phyloP scores from a whole-genome alignment of 2,888 invertebrate genomes.

The Macrosiphum euphorbiae region DNA sequence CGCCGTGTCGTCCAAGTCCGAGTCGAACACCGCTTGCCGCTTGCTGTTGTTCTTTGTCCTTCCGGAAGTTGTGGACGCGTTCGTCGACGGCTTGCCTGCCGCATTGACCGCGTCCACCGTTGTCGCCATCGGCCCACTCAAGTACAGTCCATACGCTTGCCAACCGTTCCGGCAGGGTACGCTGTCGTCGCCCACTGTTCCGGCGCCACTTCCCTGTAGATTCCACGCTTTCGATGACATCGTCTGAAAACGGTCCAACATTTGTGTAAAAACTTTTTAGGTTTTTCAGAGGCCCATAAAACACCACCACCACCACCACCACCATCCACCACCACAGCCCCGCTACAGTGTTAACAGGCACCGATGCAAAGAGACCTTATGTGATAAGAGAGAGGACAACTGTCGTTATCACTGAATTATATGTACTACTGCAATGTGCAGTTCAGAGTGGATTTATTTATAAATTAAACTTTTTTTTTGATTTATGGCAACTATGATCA shows the following conservation, averaged over 20 bases:
- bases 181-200: conserved; percentile 40
- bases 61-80: neutral
- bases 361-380: neutral
- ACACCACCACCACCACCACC: neutral
- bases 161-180: conserved; percentile 47
- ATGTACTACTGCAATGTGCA: neutral
- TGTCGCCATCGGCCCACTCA: neutral
- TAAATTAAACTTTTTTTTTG: too few species aligned
- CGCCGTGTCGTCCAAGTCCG: conserved; percentile 28
- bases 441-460: too few species aligned
- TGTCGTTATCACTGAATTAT: neutral
- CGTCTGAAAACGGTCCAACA: conserved; percentile 27
- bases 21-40: conserved; percentile 60
- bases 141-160: conserved; percentile 52
- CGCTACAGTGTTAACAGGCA: neutral
- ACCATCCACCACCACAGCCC: neutral
- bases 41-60: conserved; percentile 8
- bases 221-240: conserved; percentile 23
- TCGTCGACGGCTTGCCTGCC: neutral
- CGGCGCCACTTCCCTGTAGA: conserved; percentile 35
- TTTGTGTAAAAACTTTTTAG: neutral
- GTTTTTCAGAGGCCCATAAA: neutral
- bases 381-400: neutral
- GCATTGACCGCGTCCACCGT: neutral
- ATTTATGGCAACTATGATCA: too few species aligned